Evolutionary conservation across 2,797 vertebrate species (phyloP).

Genomic region (Phyllotis vaccarum): DNA sequence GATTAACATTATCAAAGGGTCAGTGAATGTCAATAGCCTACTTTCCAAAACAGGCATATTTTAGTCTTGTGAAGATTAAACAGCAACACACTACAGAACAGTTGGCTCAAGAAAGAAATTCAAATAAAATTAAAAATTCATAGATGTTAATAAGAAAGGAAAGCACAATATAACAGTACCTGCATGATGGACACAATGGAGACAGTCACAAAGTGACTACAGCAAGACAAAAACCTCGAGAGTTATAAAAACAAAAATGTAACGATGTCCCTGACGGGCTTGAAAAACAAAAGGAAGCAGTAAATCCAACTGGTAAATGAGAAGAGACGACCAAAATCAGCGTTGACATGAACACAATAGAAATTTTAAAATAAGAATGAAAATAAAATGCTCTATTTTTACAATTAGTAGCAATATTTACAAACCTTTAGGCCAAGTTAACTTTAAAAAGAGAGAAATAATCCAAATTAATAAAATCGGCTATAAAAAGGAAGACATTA

Average conservation of each 20-base stretch:
- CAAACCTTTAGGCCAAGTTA: neutral
- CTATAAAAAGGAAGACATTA: neutral
- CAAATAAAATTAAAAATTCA: neutral
- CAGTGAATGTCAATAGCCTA: neutral
- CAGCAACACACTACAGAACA: neutral
- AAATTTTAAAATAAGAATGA: neutral
- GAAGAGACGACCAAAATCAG: neutral
- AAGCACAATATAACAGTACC: neutral
- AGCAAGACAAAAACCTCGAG: neutral
- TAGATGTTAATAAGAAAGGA: neutral
- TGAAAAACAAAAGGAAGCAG: neutral
- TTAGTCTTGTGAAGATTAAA: neutral
- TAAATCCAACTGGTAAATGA: neutral
- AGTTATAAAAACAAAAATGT: neutral
- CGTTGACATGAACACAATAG: neutral
- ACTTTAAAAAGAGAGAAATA: neutral
- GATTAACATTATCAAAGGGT: neutral
- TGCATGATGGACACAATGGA: neutral
- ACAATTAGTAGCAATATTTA: neutral
- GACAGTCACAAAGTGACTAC: neutral
- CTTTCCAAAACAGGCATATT: neutral
- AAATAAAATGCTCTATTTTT: neutral
- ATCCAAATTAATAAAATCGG: neutral
- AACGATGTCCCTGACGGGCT: neutral
- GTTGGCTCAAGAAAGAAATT: neutral